These are phyloP conservation scores for Esox masquinongy DNA, from an alignment of 2,797 vertebrate genomes.

Conservation along the genomic window DNA sequence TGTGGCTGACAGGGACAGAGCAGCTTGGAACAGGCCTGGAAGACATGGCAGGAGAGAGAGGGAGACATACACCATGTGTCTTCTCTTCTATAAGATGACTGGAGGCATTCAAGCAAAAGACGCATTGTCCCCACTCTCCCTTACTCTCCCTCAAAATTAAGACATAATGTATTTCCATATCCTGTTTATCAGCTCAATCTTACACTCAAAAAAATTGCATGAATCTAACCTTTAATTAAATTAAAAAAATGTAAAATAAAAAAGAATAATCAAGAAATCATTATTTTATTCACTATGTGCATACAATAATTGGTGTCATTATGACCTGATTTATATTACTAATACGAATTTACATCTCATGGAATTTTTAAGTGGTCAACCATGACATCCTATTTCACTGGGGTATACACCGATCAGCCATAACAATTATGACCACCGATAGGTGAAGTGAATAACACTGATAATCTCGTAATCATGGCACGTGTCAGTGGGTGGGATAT, in stretches of 20 bases:
- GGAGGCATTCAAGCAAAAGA: not conserved
- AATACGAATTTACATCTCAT: too few relatives aligned
- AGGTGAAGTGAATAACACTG: too few relatives aligned
- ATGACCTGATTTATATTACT: too few relatives aligned
- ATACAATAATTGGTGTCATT: too few relatives aligned
- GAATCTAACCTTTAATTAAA: slow-evolving; percentile 34
- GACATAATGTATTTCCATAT: not conserved
- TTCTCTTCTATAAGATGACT: not conserved
- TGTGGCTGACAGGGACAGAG: slow-evolving; percentile 49
- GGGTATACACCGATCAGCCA: too few relatives aligned
- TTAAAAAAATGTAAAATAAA: slow-evolving; percentile 42
- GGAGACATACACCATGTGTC: not conserved
- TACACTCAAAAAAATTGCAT: not conserved
- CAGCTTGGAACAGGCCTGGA: slow-evolving; percentile 6
- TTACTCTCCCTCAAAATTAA: not conserved
- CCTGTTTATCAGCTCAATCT: not conserved
- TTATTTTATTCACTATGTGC: slow-evolving; percentile 29
- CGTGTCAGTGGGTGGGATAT: too few relatives aligned
- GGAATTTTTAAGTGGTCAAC: too few relatives aligned
- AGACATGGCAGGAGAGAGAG: slow-evolving; percentile 29
- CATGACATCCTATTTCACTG: too few relatives aligned
- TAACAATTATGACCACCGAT: too few relatives aligned
- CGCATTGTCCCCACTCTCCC: not conserved
- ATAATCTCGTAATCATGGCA: too few relatives aligned
- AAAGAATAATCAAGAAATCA: slow-evolving; percentile 49